A percentile compares a stretch with the other conserved stretches of the same genome.
phyloP scores from a whole-genome alignment of 2,797 vertebrate genomes.

The Helicolenus hilgendorfi region DNA sequence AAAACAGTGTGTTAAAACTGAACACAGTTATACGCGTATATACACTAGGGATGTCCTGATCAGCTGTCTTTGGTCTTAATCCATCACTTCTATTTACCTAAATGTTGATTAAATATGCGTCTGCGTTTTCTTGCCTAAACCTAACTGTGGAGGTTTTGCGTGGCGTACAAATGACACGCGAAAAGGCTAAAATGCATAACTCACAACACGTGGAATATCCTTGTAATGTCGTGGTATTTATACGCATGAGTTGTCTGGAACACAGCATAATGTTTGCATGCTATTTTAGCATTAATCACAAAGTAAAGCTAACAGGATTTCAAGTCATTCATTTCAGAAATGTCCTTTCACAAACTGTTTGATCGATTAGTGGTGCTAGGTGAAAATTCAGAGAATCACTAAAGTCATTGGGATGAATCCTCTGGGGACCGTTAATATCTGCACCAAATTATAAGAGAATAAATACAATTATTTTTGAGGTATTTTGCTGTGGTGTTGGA shows the following conservation, averaged over 20 bases:
- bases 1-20: neutral
- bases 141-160: too few species aligned
- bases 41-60: neutral
- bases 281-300: neutral
- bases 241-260: too few species aligned
- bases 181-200: too few species aligned
- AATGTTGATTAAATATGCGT: neutral
- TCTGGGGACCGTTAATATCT: neutral
- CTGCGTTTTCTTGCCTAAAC: neutral
- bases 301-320: neutral
- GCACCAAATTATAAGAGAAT: neutral
- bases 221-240: too few species aligned
- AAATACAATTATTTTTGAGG: neutral
- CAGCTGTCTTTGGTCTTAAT: neutral
- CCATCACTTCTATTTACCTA: neutral
- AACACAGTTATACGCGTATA: neutral
- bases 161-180: too few species aligned
- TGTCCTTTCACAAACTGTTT: neutral
- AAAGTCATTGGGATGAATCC: neutral
- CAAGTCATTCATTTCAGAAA: neutral
- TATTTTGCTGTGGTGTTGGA: slow-evolving; percentile 6
- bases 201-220: too few species aligned
- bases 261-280: neutral
- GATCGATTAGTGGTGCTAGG: neutral
- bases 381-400: neutral